A percentile compares a stretch with the other conserved stretches of the same genome.
phyloP scores from a whole-genome alignment of 2,888 invertebrate species.

The Pandemis heparana region DNA sequence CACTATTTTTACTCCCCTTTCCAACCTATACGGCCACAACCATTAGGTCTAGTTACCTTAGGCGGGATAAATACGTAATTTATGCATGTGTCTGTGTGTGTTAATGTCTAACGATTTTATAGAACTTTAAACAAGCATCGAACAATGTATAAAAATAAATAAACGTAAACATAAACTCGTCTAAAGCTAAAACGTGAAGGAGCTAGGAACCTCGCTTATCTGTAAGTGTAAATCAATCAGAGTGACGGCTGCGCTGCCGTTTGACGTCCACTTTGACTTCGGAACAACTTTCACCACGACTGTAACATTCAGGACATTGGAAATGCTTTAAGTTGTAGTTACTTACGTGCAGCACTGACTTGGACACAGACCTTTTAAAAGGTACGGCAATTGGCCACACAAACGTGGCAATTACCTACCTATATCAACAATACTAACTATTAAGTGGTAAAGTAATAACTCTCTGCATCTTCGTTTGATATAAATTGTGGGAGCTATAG shows the following conservation, averaged over 20 bases:
- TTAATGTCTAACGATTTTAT: background rate
- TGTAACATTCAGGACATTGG: background rate
- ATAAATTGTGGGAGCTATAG: too few species aligned
- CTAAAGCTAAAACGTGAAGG: slow-evolving; percentile 1
- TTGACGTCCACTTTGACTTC: slow-evolving; percentile 35
- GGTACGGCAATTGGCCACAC: too few species aligned
- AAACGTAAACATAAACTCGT: slow-evolving; percentile 11
- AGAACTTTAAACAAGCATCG: background rate
- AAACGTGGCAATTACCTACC: too few species aligned
- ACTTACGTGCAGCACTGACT: background rate
- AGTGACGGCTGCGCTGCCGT: slow-evolving; percentile 29
- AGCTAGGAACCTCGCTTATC: slow-evolving; percentile 35
- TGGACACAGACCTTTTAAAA: too few species aligned
- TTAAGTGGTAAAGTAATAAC: too few species aligned
- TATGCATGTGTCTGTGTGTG: too few species aligned
- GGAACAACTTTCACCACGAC: slow-evolving; percentile 2
- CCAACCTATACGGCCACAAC: too few species aligned
- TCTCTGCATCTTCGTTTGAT: too few species aligned
- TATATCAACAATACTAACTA: too few species aligned
- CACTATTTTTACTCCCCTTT: too few species aligned
- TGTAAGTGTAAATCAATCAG: slow-evolving; percentile 38
- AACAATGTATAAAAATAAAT: background rate
- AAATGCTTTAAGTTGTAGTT: background rate
- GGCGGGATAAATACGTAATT: too few species aligned
- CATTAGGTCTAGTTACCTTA: too few species aligned